Evolutionary conservation across 2,113 vertebrate genomes (phyloP).

Genomic region (Sinocyclocheilus maitianheensis): DNA sequence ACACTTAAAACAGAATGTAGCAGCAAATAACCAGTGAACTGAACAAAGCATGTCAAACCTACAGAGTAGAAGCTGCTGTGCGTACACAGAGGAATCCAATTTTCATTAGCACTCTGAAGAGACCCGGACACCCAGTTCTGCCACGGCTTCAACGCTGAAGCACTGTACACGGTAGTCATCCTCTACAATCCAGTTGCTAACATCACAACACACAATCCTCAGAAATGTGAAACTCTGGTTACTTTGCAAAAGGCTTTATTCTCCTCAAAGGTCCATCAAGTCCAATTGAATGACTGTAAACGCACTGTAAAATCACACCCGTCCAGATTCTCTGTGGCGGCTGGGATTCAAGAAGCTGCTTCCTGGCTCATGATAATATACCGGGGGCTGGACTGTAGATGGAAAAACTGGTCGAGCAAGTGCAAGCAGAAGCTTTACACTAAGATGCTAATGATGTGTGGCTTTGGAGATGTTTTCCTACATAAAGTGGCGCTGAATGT

Average conservation of each 20-base stretch:
- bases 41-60: slow-evolving; percentile 48
- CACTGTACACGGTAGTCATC: slow-evolving; percentile 60
- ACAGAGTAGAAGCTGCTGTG: slow-evolving; percentile 68
- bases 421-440: slow-evolving; percentile 40
- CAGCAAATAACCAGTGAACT: not conserved
- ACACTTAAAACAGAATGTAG: not conserved
- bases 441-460: slow-evolving; percentile 25
- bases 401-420: slow-evolving; percentile 72
- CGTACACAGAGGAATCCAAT: slow-evolving; percentile 74
- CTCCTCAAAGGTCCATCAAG: not conserved
- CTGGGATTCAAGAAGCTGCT: slow-evolving; percentile 53
- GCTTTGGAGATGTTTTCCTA: not conserved
- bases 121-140: slow-evolving; percentile 56
- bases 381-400: slow-evolving; percentile 62
- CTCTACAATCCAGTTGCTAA: slow-evolving; percentile 20
- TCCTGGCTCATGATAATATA: slow-evolving; percentile 55
- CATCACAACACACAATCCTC: slow-evolving; percentile 26
- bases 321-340: slow-evolving; percentile 24
- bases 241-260: slow-evolving; percentile 18
- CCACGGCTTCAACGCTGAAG: slow-evolving; percentile 59
- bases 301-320: slow-evolving; percentile 22
- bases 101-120: slow-evolving; percentile 62
- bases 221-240: not conserved
- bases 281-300: not conserved
- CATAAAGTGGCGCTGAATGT: slow-evolving; percentile 11